Evolutionary conservation across 2,113 vertebrate genomes (phyloP), one percentile per base, ranked within the genome.

Genomic region (Pandion haliaetus): DNA sequence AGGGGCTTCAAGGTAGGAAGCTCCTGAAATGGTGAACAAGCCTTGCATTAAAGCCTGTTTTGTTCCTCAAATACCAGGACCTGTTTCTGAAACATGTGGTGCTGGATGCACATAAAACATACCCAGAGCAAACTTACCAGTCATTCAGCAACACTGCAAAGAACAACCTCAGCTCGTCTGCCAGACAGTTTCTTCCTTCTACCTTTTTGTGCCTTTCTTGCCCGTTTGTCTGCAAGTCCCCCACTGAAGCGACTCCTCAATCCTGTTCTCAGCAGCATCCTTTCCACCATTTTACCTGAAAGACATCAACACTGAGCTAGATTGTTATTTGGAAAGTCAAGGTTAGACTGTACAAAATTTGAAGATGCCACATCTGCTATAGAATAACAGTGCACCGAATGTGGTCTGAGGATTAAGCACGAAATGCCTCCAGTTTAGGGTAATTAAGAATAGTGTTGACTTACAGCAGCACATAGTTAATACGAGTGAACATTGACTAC

Each of bases 261-360:
- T 2, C 38, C 54, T 3, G 9, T 2, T 45, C 67, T 8, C 71
- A 54, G 19, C 80, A 14, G 42, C 65, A 14, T 42, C 61, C 47
- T 29, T n/a, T n/a, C 42, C 61, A 45, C 21, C 38, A 1, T 29
- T 9, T 36, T 2, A 24, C 8, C 63, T 38, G 62, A 12, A 14
- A 58, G 59, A 79, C 71, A 54, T 2, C 34, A 29, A 1, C 9
- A 1, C 9, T 0, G 44, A 66, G 38, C 13, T 13, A 12, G 5
- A 17, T 8, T 7, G 12, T 15, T 8, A 4, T 25, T 57, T 44
- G 25, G 47, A 31, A 26, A 42, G 17, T 15, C 19, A 8, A 66
- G 49, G 10, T 47, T 14, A 6, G 40, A 45, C 50, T 14, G n/a
- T 1, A 23, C 29, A 38, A 44, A 54, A 77, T 9, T 2, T 31